phyloP scores from a whole-genome alignment of 2,888 invertebrate genomes.

The Andrena haemorrhoa region DNA sequence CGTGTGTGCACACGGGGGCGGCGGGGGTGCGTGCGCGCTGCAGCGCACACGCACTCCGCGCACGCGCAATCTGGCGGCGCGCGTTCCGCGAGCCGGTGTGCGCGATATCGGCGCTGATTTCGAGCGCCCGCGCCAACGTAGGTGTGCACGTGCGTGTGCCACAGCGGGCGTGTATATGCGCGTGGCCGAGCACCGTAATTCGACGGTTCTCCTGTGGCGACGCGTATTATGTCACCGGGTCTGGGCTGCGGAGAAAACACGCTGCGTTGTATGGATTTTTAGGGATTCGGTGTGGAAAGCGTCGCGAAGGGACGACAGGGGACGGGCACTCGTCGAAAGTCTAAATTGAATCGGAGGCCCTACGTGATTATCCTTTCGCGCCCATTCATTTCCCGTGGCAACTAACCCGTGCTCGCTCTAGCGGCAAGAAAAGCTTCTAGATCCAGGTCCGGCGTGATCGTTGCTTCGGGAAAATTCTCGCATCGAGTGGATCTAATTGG shows the following conservation, averaged over 20 bases:
- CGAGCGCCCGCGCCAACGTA: constrained; percentile 20
- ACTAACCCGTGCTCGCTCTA: background rate
- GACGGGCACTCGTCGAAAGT: background rate
- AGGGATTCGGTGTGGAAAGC: constrained; percentile 28
- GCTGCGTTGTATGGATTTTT: constrained; percentile 54
- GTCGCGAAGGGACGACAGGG: background rate
- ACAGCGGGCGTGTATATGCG: constrained; percentile 28
- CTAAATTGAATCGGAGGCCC: background rate
- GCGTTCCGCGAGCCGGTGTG: constrained; percentile 13
- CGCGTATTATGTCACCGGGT: constrained; percentile 69
- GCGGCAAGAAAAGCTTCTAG: background rate
- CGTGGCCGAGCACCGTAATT: constrained; percentile 58
- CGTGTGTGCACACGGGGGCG: constrained; percentile 56
- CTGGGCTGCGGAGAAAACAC: constrained; percentile 49
- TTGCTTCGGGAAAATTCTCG: background rate
- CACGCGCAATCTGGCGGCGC: constrained; percentile 40
- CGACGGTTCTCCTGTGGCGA: constrained; percentile 66
- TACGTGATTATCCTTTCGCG: constrained; percentile 3
- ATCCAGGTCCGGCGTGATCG: background rate
- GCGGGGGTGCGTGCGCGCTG: constrained; percentile 55
- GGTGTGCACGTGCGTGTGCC: constrained; percentile 11
- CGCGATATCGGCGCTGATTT: constrained; percentile 38
- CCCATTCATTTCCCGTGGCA: background rate
- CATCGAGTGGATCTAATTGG: background rate
- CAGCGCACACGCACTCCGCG: constrained; percentile 54